Evolutionary conservation across 2,797 vertebrate species (phyloP), one percentile per base, ranked within the genome.

Genomic region (Manis javanica): DNA sequence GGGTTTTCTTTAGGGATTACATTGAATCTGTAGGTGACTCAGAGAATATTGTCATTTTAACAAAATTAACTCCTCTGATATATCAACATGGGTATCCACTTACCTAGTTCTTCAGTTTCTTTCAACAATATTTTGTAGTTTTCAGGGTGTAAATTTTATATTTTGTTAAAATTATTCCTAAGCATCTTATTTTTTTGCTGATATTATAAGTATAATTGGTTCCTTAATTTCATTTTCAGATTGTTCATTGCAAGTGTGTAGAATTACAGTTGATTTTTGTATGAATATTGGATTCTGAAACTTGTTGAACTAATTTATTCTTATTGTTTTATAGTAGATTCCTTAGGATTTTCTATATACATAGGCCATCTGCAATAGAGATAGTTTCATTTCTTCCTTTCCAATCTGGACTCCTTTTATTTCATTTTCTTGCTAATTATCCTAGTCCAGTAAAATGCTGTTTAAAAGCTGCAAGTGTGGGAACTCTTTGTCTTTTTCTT

Each of bases 51-150:
- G 2, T 3, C 5, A 19, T 57, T 63, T 88, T 79, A 88, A 66
- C 14, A 64, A 55, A 46, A 29, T 66, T 61, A 83, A n/a, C 7
- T 53, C 57, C 24, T 84, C 71, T 72, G n/a, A 59, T 51, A 31
- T 5, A 74, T 72, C 53, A 72, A 78, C 2, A 1, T 51, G 68
- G 34, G 4, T 63, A 7, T 26, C 29, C 49, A 72, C 19, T 49
- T 69, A 55, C n/a, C 74, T 26, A 55, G 12, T 11, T 90, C 57
- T 79, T 51, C 24, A n/a, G 1, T n/a, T 49, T 85, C 19, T 64
- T 95, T 92, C 31, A 57, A 23, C 11, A 53, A 12, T 93, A 57
- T 84, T 91, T 90, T 61, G 5, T 75, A 77, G 87, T 87, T 91
- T 75, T 42, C 18, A 53, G 29, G 61, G 57, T 51, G 6, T 63